Base-by-base conservation (phyloP, 2,797 vertebrate genomes). In the Notamacropus eugenii region DNA sequence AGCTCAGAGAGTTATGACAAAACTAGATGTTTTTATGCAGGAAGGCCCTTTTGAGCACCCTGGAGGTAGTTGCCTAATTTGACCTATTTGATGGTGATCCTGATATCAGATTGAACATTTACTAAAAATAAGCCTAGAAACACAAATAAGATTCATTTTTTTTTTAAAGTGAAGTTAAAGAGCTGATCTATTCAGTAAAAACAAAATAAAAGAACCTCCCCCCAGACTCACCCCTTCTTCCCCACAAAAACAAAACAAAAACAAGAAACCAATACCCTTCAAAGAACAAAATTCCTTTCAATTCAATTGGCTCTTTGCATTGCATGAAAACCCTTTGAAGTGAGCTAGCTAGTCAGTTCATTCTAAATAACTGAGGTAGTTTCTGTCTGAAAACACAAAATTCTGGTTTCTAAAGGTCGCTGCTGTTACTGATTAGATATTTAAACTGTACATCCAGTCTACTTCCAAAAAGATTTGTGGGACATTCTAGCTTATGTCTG, bases 91-190 rank as follows among this genome's bases (percentile, higher is more conserved):
- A 82, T 46, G 74, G 8, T 82, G 40, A 82, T 46, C 22, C n/a
- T 82, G 22, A 8, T 92, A 52, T 93, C 28, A 90, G 16, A 67
- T 57, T 13, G 28, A 16, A 24, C 0, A 16, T 31, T 4, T 56
- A 11, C 55, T 58, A 52, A 91, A 46, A 58, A 2, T 59, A 92
- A 92, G 27, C n/a, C 92, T 92, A 74, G 59, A 92, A 54, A 93
- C 9, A 27, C 13, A 46, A 58, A 5, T 34, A 2, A 95, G 50
- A 24, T 59, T 90, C 55, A 28, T 24, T 91, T 56, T 29, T 40
- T 95, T 40, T 93, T 22, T 52, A 56, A 56, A 94, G 24, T 94
- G 95, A 29, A 62, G 10, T 28, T 94, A 96, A 95, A 93, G 4
- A 16, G 0, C 46, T 93, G 95, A 91, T 56, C 13, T 12, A 91